Evolutionary conservation across 2,888 invertebrate species (phyloP).

Genomic region (Hypomecis punctinalis): DNA sequence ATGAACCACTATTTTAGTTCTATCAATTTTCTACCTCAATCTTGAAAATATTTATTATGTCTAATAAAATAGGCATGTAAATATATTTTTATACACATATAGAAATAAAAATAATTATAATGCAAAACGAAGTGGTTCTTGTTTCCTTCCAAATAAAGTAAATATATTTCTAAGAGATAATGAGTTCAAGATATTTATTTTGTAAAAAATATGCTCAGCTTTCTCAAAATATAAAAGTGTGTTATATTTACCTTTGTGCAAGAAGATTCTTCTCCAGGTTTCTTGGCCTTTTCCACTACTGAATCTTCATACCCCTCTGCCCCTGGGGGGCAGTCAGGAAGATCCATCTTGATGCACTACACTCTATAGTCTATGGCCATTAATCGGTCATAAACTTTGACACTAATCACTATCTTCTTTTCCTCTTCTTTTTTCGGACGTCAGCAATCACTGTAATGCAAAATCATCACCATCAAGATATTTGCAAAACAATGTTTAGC

Average conservation of each 20-base stretch:
- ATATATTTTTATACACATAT: no score
- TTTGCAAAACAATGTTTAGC: constrained; percentile 25
- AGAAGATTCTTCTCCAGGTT: constrained; percentile 54
- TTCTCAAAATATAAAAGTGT: constrained; percentile 25
- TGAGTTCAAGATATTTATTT: background rate
- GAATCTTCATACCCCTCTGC: constrained; percentile 80
- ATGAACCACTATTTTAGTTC: no score
- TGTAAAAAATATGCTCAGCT: background rate
- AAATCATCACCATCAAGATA: constrained; percentile 53
- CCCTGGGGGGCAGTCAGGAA: constrained; percentile 80
- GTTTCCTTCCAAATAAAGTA: no score
- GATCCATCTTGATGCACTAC: constrained; percentile 80
- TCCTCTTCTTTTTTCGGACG: constrained; percentile 58
- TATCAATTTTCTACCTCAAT: no score
- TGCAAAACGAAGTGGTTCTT: no score
- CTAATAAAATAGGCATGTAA: no score
- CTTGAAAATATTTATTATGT: no score
- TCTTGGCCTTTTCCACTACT: constrained; percentile 71
- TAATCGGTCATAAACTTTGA: constrained; percentile 68
- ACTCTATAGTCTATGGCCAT: constrained; percentile 77
- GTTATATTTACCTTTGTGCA: constrained; percentile 80
- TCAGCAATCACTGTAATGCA: constrained; percentile 62
- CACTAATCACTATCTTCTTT: constrained; percentile 59
- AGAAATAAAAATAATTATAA: no score
- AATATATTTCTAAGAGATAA: constrained; percentile 8